Evolutionary conservation across 1,140 invertebrate species (phyloP).

Genomic region (Leptinotarsa defecta): DNA sequence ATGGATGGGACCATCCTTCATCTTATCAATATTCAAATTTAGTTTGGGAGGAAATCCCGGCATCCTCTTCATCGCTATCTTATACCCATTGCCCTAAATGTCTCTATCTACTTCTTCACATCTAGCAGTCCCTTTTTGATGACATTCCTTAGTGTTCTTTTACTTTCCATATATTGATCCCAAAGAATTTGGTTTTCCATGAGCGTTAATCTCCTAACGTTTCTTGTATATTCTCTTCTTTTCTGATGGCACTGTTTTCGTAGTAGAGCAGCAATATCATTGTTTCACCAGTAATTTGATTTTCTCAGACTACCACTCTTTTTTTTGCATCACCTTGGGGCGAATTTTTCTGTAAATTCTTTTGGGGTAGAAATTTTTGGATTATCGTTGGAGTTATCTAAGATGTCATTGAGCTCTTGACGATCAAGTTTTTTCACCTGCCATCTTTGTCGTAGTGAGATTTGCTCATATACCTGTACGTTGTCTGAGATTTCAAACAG

Average conservation of each 20-base stretch:
- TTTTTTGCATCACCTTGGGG: not conserved
- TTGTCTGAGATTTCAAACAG: not conserved
- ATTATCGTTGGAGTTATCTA: not conserved
- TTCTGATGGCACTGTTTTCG: not conserved
- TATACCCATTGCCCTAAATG: too few species aligned
- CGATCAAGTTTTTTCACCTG: not conserved
- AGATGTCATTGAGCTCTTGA: not conserved
- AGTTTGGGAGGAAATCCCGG: too few species aligned
- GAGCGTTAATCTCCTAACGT: not conserved
- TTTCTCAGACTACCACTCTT: not conserved
- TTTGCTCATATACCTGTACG: too few species aligned
- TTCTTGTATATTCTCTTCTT: not conserved
- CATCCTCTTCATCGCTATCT: too few species aligned
- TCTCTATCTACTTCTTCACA: not conserved
- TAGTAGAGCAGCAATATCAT: not conserved
- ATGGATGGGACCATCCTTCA: too few species aligned
- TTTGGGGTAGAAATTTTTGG: not conserved
- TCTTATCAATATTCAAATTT: too few species aligned
- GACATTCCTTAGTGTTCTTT: not conserved
- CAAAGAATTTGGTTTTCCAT: not conserved
- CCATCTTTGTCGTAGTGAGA: not conserved
- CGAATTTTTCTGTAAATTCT: not conserved
- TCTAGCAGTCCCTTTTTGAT: not conserved
- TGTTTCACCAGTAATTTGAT: not conserved
- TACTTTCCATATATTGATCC: not conserved